phyloP scores from a whole-genome alignment of 2,113 vertebrate species.

The Gobius niger region DNA sequence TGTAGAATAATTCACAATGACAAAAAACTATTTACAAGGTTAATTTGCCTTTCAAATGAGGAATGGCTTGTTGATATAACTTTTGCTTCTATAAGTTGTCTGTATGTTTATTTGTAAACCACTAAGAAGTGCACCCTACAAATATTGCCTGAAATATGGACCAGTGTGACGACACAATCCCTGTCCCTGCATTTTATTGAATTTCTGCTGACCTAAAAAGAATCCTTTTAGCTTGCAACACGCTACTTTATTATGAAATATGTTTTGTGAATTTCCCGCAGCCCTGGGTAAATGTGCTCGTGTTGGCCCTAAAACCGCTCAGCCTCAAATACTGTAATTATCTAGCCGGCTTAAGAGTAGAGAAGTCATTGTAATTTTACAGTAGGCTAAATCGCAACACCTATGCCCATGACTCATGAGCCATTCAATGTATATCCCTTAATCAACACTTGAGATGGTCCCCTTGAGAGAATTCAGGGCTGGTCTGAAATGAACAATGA shows the following conservation, averaged over 20 bases:
- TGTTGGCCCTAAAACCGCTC: not conserved
- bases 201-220: too few relatives aligned
- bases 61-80: too few relatives aligned
- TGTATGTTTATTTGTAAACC: too few relatives aligned
- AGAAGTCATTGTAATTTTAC: conserved; percentile 36
- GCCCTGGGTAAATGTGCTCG: conserved; percentile 1
- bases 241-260: not conserved
- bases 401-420: conserved; percentile 40
- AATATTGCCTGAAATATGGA: too few relatives aligned
- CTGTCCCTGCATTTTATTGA: too few relatives aligned
- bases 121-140: too few relatives aligned
- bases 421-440: conserved; percentile 39
- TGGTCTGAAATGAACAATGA: conserved; percentile 14
- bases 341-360: conserved; percentile 23
- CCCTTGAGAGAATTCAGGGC: not conserved
- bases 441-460: conserved; percentile 20
- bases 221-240: not conserved
- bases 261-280: conserved; percentile 1
- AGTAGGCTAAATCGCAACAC: conserved; percentile 35
- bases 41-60: too few relatives aligned
- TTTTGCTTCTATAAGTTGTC: too few relatives aligned
- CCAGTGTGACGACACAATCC: too few relatives aligned
- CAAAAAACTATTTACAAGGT: too few relatives aligned
- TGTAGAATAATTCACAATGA: too few relatives aligned
- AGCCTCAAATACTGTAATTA: conserved; percentile 43